phyloP scores from a whole-genome alignment of 2,888 invertebrate species.

The Leptinotarsa juncta region DNA sequence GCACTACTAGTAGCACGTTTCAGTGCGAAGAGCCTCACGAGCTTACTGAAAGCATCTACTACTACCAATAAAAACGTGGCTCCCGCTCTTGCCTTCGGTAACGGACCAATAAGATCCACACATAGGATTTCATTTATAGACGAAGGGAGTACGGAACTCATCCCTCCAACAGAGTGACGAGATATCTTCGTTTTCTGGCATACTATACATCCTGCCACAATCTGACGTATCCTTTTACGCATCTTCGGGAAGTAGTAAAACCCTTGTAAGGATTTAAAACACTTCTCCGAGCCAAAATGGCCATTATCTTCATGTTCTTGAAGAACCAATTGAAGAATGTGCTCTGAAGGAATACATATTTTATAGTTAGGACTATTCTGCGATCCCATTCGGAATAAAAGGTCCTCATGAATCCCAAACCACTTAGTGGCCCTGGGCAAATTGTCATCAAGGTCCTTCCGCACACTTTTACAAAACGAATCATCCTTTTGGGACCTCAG shows the following conservation, averaged over 20 bases:
- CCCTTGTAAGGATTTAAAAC: slow-evolving; percentile 1
- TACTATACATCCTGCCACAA: slow-evolving; percentile 8
- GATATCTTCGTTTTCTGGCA: slow-evolving; percentile 20
- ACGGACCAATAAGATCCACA: slow-evolving; percentile 37
- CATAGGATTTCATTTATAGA: slow-evolving; percentile 25
- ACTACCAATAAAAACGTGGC: slow-evolving; percentile 33
- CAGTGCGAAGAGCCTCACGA: slow-evolving; percentile 26
- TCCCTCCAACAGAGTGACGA: no score
- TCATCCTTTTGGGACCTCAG: no score
- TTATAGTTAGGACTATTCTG: slow-evolving; percentile 6
- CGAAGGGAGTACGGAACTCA: not conserved
- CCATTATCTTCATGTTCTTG: slow-evolving; percentile 18
- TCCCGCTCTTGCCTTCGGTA: slow-evolving; percentile 29
- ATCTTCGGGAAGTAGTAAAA: not conserved
- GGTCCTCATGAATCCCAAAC: no score
- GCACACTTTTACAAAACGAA: no score
- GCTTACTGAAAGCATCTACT: slow-evolving; percentile 28
- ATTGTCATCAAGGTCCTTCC: no score
- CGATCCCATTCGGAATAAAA: slow-evolving; percentile 13
- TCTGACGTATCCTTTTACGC: slow-evolving; percentile 18
- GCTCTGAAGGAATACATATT: slow-evolving; percentile 22
- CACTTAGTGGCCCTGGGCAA: no score
- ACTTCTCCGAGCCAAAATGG: slow-evolving; percentile 19
- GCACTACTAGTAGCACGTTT: slow-evolving; percentile 26
- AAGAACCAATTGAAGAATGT: not conserved